Percentiles rank a stretch among this genome's conserved stretches.
Evolutionary conservation across 2,113 vertebrate genomes (phyloP).

Genomic region (Amblyopsis rosae): DNA sequence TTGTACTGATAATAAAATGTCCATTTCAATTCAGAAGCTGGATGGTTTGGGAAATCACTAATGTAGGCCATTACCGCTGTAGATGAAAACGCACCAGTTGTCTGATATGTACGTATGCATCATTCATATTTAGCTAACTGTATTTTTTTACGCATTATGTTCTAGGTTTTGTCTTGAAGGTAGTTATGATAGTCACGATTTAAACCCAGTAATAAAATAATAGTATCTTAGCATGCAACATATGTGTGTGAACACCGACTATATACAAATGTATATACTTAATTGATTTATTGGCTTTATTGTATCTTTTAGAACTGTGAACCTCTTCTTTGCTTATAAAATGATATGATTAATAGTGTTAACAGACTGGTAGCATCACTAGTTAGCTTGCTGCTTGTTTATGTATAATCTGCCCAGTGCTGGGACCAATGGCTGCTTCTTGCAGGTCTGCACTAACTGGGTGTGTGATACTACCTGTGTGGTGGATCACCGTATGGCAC

Average conservation of each 20-base stretch:
- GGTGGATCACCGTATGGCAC: conserved; percentile 18
- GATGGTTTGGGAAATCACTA: conserved; percentile 10
- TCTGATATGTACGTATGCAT: conserved; percentile 8
- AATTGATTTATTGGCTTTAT: no score
- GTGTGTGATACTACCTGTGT: conserved; percentile 41
- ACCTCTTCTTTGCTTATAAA: background rate
- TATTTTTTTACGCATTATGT: conserved; percentile 16
- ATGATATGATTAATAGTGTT: background rate
- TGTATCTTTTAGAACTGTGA: background rate
- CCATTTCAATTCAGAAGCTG: background rate
- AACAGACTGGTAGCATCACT: background rate
- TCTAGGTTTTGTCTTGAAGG: conserved; percentile 8
- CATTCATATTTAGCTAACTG: conserved; percentile 28
- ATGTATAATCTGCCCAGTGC: background rate
- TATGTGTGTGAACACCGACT: background rate
- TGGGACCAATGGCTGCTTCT: conserved; percentile 11
- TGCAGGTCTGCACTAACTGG: conserved; percentile 50
- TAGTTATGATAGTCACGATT: background rate
- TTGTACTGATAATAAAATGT: background rate
- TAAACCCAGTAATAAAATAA: no score
- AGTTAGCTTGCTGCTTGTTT: background rate
- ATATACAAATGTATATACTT: background rate
- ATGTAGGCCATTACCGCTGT: conserved; percentile 17
- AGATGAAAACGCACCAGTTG: conserved; percentile 26
- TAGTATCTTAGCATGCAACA: background rate